Evolutionary conservation across 1,140 invertebrate species (phyloP).

Genomic region (Drosophila oshimai): DNA sequence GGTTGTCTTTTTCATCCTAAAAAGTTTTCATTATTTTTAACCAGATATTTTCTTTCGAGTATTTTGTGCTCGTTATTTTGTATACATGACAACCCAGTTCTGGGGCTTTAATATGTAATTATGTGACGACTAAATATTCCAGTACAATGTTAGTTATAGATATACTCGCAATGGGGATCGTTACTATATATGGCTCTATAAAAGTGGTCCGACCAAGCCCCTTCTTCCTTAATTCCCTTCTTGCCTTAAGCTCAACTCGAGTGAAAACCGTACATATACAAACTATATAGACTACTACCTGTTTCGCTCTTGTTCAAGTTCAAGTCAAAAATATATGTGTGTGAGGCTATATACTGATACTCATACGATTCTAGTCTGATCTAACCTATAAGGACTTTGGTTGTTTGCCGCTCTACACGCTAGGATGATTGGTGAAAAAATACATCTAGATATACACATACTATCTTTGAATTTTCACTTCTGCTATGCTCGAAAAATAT

Average conservation of each 20-base stretch:
- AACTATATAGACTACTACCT: constrained; percentile 60
- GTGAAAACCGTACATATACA: constrained; percentile 60
- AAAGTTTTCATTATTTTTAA: neutral
- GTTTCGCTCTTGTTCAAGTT: constrained; percentile 36
- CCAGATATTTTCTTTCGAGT: constrained; percentile 13
- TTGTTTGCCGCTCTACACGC: constrained; percentile 78
- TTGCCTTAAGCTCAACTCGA: constrained; percentile 56
- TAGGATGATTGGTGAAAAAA: constrained; percentile 80
- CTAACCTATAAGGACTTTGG: constrained; percentile 80
- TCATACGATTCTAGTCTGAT: constrained; percentile 37
- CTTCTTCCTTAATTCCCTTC: neutral
- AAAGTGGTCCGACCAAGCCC: constrained; percentile 48
- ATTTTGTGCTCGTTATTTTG: constrained; percentile 23
- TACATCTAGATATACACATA: constrained; percentile 66
- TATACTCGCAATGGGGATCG: constrained; percentile 22
- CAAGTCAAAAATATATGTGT: constrained; percentile 63
- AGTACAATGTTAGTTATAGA: constrained; percentile 29
- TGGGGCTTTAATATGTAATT: constrained; percentile 3
- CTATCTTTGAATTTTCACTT: constrained; percentile 1
- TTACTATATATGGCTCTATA: constrained; percentile 57
- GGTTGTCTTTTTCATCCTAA: constrained; percentile 2
- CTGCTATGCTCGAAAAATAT: constrained; percentile 40
- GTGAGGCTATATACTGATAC: constrained; percentile 37
- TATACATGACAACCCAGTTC: constrained; percentile 2
- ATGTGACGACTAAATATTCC: constrained; percentile 46